Evolutionary conservation across 1,140 invertebrate genomes (phyloP), one percentile per base, ranked within the genome.

Genomic region (Orchestia grillus): DNA sequence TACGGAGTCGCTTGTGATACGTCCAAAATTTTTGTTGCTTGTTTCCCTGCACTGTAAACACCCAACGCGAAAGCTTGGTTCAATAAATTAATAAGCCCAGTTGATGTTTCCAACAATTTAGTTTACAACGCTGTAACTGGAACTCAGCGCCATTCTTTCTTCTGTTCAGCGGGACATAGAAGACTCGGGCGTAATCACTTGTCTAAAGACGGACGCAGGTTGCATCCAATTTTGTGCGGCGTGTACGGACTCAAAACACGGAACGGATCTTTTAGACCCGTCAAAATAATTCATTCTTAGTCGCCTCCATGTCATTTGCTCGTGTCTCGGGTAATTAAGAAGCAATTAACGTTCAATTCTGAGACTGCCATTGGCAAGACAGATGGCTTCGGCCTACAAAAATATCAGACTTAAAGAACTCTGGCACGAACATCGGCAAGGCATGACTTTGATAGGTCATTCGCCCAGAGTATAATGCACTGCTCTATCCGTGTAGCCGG

Each of bases 261-360:
- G 88, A 42, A 91, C 41, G 15, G 42, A 41, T 44, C 41, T 94
- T 44, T 1, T 44, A 8, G 41, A 94, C 11, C 41, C 15, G 88
- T 42, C 41, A 43, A 42, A 28, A 91, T 91, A 91, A 43, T 91
- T 91, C 88, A 91, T 44, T 44, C 88, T 91, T 28, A 44, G 62
- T 36, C 88, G 88, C 88, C 88, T 91, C 41, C 92, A n/a, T 94
- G 92, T 94, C 92, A 94, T 94, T 45, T 94, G 43, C 44, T 94
- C 92, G 40, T 44, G 92, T 94, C 43, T 40, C 44, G 40, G 92
- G 92, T 94, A 94, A 94, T 94, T 94, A 91, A 94, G 44, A 94
- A 94, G 11, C 92, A 45, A 94, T 45, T 94, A 94, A 44, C 92
- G 92, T 94, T 44, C 92, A n/a, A 16, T 45, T 94, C 40, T 94